Conservation (phyloP, 2,797 vertebrate species). For the Pipistrellus pipistrellus region DNA sequence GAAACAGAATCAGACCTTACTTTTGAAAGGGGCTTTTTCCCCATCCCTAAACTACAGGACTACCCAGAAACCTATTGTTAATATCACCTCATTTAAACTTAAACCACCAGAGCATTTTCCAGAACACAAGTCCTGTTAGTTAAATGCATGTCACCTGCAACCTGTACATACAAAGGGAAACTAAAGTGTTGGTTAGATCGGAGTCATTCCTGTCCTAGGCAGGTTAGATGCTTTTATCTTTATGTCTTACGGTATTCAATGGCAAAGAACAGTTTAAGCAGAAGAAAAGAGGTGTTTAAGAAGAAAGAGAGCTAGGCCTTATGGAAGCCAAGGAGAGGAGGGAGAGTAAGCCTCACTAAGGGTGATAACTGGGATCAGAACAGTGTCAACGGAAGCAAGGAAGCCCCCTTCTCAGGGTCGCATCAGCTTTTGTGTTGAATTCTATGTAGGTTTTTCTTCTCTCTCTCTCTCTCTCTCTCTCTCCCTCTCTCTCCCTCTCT, state of each 20-base stretch:
- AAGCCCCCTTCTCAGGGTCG: background rate
- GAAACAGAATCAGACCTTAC: background rate
- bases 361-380: background rate
- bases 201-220: background rate
- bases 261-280: background rate
- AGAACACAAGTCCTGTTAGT: background rate
- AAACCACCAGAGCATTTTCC: background rate
- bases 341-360: too few species aligned
- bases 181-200: background rate
- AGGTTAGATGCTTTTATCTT: background rate
- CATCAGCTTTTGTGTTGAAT: background rate
- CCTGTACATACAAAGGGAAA: background rate
- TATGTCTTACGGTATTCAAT: background rate
- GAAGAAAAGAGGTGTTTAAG: background rate
- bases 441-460: background rate
- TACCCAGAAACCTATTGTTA: background rate
- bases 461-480: background rate
- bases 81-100: background rate
- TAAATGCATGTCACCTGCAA: background rate
- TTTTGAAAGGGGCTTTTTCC: background rate
- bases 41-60: background rate
- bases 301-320: background rate
- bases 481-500: too few species aligned
- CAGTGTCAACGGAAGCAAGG: rapidly evolving
- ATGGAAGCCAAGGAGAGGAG: background rate